Conservation (phyloP, 37 sponge, comb jelly and placozoan species). For the Aplysina aerophoba region DNA sequence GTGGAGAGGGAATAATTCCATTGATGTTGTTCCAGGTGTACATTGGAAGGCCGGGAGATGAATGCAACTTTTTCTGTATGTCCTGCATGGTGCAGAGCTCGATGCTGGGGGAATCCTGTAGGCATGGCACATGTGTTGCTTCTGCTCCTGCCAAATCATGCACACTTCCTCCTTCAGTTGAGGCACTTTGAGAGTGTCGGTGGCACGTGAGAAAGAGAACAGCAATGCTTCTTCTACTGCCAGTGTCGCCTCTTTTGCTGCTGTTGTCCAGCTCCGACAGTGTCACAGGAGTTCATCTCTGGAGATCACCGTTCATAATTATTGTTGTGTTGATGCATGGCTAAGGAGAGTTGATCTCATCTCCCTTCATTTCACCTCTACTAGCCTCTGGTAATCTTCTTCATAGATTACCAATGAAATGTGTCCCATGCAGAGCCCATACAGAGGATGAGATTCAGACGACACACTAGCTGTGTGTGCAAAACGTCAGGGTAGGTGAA, state of each 20-base stretch:
- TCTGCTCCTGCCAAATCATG: slow-evolving; percentile 49
- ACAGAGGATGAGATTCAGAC: slow-evolving; percentile 59
- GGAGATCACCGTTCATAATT: slow-evolving; percentile 32
- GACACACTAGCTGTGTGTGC: too few relatives aligned
- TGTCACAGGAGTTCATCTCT: slow-evolving; percentile 39
- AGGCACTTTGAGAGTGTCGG: slow-evolving; percentile 37
- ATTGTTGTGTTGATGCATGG: slow-evolving; percentile 17
- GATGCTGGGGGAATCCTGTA: slow-evolving; percentile 42
- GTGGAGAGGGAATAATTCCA: slow-evolving; percentile 46
- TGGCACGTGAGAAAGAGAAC: slow-evolving; percentile 28
- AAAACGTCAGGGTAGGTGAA: too few relatives aligned
- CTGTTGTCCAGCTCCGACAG: slow-evolving; percentile 38
- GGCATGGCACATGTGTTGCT: slow-evolving; percentile 42
- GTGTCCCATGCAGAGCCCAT: slow-evolving; percentile 39
- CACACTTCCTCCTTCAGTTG: slow-evolving; percentile 36
- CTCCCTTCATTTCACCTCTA: slow-evolving; percentile 23
- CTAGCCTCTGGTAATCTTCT: slow-evolving; percentile 5
- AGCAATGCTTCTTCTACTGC: slow-evolving; percentile 19
- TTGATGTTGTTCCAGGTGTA: slow-evolving; percentile 39
- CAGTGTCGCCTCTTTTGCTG: neutral
- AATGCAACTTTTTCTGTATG: slow-evolving; percentile 7
- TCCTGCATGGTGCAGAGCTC: slow-evolving; percentile 29
- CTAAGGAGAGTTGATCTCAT: neutral
- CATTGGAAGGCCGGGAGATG: slow-evolving; percentile 29
- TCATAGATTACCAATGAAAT: slow-evolving; percentile 32